Evolutionary conservation across 1,140 invertebrate genomes (phyloP), one percentile per base, ranked within the genome.

Genomic region (Pachyrhynchus sulphureomaculatus): DNA sequence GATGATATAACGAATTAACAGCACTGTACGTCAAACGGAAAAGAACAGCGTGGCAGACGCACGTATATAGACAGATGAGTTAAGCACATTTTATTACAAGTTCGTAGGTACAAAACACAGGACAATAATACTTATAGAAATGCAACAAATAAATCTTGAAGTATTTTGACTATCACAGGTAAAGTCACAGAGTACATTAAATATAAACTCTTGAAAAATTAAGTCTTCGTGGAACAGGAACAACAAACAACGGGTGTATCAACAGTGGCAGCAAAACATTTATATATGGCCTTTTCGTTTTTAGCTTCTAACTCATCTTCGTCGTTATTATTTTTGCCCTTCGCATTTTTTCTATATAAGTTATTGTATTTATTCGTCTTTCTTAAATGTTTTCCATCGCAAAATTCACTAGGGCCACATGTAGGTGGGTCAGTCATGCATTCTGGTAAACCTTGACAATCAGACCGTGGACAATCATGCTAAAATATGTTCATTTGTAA

Each of bases 381-480:
- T 18, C 44, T 56, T 32, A 74, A 58, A 66, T 75, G 73, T 53
- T 70, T 71, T 4, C 66, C 71, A 41, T 72, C 55, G 29, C 65
- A 66, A 53, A 72, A 75, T 42, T 67, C 62, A 51, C 71, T 74
- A 5, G 72, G 72, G 10, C 66, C 62, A 61, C 72, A 75, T 15
- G 69, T 75, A 0, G 73, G 74, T 4, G 74, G 73, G 26, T 62
- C 64, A 0, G 67, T 74, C 0, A 70, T 74, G 64, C 88, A 90
- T 15, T 83, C 80, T 0, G 87, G 85, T 37, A 84, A 80, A 29
- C 87, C 87, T 62, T 84, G 83, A 67, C 88, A 91, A 34, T 83
- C 81, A 33, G 81, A 83, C 15, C 88, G 79, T 20, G 81, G 81
- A 66, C 88, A 91, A 56, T 87, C 84, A 68, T 90, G 87, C 60